These are phyloP conservation scores for Tetranychus piercei DNA, from an alignment of 2,888 invertebrate genomes.

Conservation along the genomic window DNA sequence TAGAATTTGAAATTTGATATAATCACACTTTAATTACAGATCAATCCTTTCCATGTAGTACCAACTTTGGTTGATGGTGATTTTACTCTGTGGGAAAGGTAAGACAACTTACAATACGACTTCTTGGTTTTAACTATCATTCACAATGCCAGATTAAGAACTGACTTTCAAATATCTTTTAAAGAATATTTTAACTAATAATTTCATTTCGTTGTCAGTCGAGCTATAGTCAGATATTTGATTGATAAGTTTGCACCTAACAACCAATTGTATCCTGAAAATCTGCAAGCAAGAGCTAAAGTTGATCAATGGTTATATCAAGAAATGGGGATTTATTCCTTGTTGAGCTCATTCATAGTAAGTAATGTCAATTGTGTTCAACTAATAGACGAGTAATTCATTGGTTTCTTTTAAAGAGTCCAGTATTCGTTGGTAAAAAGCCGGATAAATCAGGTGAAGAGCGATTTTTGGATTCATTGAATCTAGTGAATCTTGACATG, in stretches of 20 bases:
- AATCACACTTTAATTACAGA: neutral
- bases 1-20: too few relatives aligned
- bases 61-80: neutral
- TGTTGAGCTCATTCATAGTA: neutral
- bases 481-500: neutral
- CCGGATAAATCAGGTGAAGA: neutral
- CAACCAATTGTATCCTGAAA: neutral
- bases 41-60: neutral
- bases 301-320: neutral
- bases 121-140: neutral
- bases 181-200: neutral
- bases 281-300: neutral
- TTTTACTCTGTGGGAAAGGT: neutral
- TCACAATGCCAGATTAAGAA: neutral
- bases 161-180: neutral
- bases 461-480: neutral
- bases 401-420: neutral
- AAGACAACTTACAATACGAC: neutral
- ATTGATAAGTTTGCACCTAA: neutral
- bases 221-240: neutral
- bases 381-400: neutral
- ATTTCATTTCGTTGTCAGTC: neutral
- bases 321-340: neutral
- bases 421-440: neutral
- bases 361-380: neutral